A percentile compares a stretch with the other conserved stretches of the same genome.
phyloP scores from a whole-genome alignment of 2,797 vertebrate genomes.

The Gambusia yucatana region DNA sequence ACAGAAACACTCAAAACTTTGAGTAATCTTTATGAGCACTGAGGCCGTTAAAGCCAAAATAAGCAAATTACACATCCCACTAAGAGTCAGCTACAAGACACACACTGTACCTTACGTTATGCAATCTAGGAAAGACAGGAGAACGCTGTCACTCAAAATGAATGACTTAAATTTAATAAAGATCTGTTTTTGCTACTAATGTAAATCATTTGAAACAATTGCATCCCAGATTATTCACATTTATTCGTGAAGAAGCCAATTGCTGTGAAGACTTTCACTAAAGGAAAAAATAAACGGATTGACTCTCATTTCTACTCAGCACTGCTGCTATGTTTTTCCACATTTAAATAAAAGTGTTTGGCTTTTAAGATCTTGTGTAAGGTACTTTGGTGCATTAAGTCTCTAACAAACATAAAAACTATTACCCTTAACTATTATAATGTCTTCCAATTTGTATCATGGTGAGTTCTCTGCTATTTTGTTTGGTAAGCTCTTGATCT shows the following conservation, averaged over 20 bases:
- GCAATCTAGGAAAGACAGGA: neutral
- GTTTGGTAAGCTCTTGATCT: neutral
- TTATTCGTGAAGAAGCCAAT: slow-evolving; percentile 9
- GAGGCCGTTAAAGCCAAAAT: slow-evolving; percentile 34
- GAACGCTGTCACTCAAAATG: neutral
- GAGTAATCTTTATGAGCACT: slow-evolving; percentile 40
- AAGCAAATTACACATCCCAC: slow-evolving; percentile 38
- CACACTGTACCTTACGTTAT: neutral
- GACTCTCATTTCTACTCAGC: neutral
- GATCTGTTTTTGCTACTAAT: slow-evolving; percentile 18
- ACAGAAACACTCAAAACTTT: slow-evolving; percentile 17
- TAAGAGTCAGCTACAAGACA: slow-evolving; percentile 15
- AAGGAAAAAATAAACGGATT: neutral
- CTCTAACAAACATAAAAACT: neutral
- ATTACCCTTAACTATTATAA: neutral
- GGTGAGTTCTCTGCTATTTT: neutral
- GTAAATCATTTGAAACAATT: slow-evolving; percentile 13
- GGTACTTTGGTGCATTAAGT: neutral
- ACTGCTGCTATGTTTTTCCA: neutral
- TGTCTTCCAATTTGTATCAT: neutral
- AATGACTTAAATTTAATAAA: slow-evolving; percentile 13
- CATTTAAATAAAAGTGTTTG: neutral
- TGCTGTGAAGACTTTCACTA: neutral
- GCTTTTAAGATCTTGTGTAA: neutral
- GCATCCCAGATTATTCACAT: neutral